A percentile compares a stretch with the other conserved stretches of the same genome.
phyloP scores from a whole-genome alignment of 1,140 invertebrate genomes.

The Sycophila sp. region DNA sequence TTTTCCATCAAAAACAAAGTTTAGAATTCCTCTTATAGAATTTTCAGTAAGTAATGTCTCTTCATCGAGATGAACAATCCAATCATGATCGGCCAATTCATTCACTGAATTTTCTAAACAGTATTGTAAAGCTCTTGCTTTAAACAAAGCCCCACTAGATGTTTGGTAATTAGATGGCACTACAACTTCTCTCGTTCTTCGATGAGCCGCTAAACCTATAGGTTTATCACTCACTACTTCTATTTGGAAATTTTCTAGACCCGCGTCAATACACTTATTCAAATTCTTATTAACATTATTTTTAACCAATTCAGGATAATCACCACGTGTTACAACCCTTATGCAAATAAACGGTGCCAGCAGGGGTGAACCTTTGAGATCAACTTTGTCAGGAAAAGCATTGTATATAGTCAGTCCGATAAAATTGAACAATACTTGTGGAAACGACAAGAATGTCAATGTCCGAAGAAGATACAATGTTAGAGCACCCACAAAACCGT shows the following conservation, averaged over 20 bases:
- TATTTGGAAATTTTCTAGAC: conserved; percentile 95
- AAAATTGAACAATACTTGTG: conserved; percentile 93
- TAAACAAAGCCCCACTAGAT: conserved; percentile 91
- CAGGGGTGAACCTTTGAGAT: conserved; percentile 88
- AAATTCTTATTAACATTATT: conserved; percentile 91
- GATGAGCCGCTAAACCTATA: conserved; percentile 77
- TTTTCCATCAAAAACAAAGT: conserved; percentile 94
- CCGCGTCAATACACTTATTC: conserved; percentile 87
- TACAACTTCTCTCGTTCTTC: conserved; percentile 83
- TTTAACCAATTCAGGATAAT: conserved; percentile 92
- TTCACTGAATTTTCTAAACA: conserved; percentile 93
- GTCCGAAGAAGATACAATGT: conserved; percentile 82
- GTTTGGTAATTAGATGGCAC: conserved; percentile 88
- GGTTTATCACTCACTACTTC: conserved; percentile 97
- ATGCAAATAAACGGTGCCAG: conserved; percentile 96
- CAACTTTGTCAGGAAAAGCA: conserved; percentile 93
- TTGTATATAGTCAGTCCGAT: conserved; percentile 91
- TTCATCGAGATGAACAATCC: conserved; percentile 98
- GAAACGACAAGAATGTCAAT: conserved; percentile 86
- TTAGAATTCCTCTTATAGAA: conserved; percentile 89
- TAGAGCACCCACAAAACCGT: conserved; percentile 78
- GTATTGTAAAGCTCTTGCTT: conserved; percentile 95
- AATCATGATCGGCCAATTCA: conserved; percentile 88
- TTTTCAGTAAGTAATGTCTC: conserved; percentile 96
- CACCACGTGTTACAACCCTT: conserved; percentile 93